These are phyloP conservation scores for Cerastis rubricosa DNA, from an alignment of 2,888 invertebrate genomes.

Conservation along the genomic window DNA sequence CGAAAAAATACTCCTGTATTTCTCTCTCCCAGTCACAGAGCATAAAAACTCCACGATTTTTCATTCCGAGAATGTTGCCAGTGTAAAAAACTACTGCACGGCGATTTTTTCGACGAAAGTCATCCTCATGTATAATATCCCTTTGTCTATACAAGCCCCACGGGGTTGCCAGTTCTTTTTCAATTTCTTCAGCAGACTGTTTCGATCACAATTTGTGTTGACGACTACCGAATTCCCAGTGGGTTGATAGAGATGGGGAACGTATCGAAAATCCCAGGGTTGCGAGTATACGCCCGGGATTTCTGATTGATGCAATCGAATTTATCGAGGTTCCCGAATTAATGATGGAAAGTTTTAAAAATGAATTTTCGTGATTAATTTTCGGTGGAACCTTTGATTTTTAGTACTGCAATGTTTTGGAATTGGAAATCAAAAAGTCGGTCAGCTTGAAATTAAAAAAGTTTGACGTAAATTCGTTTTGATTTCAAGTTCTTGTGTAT, in stretches of 20 bases:
- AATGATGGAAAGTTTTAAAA: slow-evolving; percentile 15
- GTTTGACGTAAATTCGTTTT: slow-evolving; percentile 16
- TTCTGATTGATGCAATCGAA: slow-evolving; percentile 38
- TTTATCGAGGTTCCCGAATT: slow-evolving; percentile 17
- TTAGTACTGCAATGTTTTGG: slow-evolving; percentile 7
- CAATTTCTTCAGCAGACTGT: slow-evolving; percentile 65
- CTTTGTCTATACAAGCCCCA: slow-evolving; percentile 56
- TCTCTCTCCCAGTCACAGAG: slow-evolving; percentile 13
- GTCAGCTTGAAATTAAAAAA: slow-evolving; percentile 40
- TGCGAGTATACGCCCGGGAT: slow-evolving; percentile 7
- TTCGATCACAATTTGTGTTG: slow-evolving; percentile 67
- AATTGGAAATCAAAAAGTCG: slow-evolving; percentile 30
- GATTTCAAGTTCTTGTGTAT: slow-evolving; percentile 1
- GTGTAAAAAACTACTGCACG: slow-evolving; percentile 36
- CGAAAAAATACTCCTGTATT: slow-evolving; percentile 17
- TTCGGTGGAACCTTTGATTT: slow-evolving; percentile 7
- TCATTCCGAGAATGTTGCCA: slow-evolving; percentile 37
- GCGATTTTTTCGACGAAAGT: slow-evolving; percentile 49
- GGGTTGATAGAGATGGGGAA: slow-evolving; percentile 55
- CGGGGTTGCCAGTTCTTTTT: slow-evolving; percentile 61
- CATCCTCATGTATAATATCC: slow-evolving; percentile 57
- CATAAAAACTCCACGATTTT: slow-evolving; percentile 46
- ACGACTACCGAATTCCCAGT: slow-evolving; percentile 63
- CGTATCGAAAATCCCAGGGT: slow-evolving; percentile 21
- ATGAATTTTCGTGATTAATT: slow-evolving; percentile 25